These are phyloP conservation scores for Albula goreensis DNA, from an alignment of 2,113 vertebrate genomes.

Conservation along the genomic window DNA sequence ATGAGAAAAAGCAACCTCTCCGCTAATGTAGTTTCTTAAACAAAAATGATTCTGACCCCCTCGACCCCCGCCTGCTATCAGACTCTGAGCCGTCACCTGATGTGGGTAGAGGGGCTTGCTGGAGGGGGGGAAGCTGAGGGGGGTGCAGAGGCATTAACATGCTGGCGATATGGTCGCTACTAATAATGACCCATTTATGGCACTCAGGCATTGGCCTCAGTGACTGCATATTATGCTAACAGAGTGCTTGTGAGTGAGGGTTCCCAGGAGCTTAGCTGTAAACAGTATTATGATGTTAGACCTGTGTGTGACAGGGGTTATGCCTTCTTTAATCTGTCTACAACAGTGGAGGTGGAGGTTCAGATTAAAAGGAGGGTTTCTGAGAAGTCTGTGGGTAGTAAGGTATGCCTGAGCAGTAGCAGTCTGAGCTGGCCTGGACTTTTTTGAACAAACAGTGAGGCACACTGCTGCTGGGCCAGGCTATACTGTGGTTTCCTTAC, in stretches of 20 bases:
- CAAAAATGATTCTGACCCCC: conserved; percentile 38
- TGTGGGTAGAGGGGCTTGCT: not conserved
- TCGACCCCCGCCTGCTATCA: conserved; percentile 23
- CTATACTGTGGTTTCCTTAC: not conserved
- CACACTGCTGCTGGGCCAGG: not conserved
- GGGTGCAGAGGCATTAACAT: conserved; percentile 8
- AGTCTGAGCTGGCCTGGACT: not conserved
- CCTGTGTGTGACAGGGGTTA: not conserved
- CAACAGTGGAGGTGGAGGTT: not conserved
- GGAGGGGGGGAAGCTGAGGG: not conserved
- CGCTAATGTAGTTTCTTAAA: conserved; percentile 42
- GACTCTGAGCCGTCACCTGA: conserved; percentile 32
- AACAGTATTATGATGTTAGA: not conserved
- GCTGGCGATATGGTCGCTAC: not conserved
- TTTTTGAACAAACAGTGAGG: not conserved
- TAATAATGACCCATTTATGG: conserved; percentile 3
- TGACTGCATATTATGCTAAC: not conserved
- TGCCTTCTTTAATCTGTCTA: not conserved
- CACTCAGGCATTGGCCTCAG: not conserved
- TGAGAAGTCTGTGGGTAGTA: not conserved
- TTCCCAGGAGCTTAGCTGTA: not conserved
- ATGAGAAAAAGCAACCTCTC: conserved; percentile 38
- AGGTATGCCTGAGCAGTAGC: not conserved
- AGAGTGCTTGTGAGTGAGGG: not conserved
- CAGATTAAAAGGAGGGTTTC: not conserved